Evolutionary conservation across 2,888 invertebrate species (phyloP), one percentile per base, ranked within the genome.

Genomic region (Agonopterix heracliana): DNA sequence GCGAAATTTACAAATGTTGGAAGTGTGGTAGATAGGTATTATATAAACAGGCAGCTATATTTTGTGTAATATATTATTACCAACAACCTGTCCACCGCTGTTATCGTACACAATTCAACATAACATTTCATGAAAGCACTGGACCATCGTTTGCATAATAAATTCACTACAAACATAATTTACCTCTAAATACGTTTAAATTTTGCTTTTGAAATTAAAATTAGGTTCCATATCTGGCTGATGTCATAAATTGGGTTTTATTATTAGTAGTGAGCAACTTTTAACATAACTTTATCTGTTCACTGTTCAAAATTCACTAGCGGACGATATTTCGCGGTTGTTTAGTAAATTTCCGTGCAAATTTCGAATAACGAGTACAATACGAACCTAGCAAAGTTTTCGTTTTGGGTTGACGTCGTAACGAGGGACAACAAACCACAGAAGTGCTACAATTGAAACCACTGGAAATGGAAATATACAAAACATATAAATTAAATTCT

Each of bases 61-160:
- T 40, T 2, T 26, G 11, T 11, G 40, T 40, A 8, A 40, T 40
- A 40, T 40, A 11, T 40, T 11, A 11, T 40, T 11, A 11, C n/a
- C n/a, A 40, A n/a, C 9, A 11, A 40, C 26, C 26, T 26, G 26
- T 26, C 26, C 26, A 26, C 26, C 26, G 7, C 26, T 26, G 26
- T 26, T 26, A 26, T 26, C 26, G 26, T 26, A 26, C 56, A 61
- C 59, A 61, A 64, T 64, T 64, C 62, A 66, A 65, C 54, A 58
- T 60, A 53, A 66, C 68, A 68, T 67, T 67, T 63, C 56, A 66
- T 53, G 55, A 61, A 59, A 64, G 53, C 54, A 57, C 26, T 26
- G 26, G 26, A 26, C 55, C 59, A 57, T 54, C 59, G 65, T 72
- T 69, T 71, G 61, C 68, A 68, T 74, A 58, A 48, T 48, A 44